Evolutionary conservation across 2,797 vertebrate genomes (phyloP).

Genomic region (Lepus townsendii): DNA sequence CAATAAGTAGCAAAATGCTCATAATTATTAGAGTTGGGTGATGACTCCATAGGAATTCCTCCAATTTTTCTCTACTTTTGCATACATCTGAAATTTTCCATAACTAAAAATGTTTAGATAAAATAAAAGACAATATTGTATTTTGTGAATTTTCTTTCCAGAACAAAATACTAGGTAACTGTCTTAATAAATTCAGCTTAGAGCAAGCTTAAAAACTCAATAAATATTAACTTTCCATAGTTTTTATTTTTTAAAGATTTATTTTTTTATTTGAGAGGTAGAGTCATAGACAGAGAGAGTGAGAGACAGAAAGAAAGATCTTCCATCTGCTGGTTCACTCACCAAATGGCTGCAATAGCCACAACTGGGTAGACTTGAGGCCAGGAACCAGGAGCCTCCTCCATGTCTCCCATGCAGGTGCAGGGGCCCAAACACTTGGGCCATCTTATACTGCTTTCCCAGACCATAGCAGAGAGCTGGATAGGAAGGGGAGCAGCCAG

Average conservation of each 20-base stretch:
- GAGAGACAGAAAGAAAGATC: too few species aligned
- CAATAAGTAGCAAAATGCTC: not conserved
- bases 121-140: not conserved
- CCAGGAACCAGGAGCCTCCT: too few species aligned
- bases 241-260: not conserved
- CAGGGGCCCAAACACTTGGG: too few species aligned
- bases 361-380: too few species aligned
- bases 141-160: not conserved
- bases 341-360: too few species aligned
- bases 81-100: slow-evolving; percentile 4
- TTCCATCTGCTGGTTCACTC: too few species aligned
- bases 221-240: not conserved
- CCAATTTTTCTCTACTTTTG: not conserved
- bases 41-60: not conserved
- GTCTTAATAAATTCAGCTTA: not conserved
- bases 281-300: too few species aligned
- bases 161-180: not conserved
- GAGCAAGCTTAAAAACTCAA: slow-evolving; percentile 30
- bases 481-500: too few species aligned
- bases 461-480: too few species aligned
- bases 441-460: too few species aligned
- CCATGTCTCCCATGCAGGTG: too few species aligned
- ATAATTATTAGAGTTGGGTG: slow-evolving; percentile 25
- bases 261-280: too few species aligned
- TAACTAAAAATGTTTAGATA: not conserved